Conservation (phyloP, 2,797 vertebrate species). For the Cynopterus sphinx region DNA sequence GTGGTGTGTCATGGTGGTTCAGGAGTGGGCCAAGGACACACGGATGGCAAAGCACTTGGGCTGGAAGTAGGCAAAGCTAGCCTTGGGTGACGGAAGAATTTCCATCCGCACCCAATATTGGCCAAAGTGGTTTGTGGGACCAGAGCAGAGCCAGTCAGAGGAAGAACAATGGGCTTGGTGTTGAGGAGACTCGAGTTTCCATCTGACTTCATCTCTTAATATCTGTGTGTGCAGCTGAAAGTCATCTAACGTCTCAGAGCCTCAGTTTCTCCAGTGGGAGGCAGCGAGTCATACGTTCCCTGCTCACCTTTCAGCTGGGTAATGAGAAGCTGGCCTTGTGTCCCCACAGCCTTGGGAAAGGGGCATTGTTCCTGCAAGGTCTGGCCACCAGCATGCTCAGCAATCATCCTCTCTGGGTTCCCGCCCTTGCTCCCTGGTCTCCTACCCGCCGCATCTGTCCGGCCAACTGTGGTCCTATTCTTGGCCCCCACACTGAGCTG, state of each 20-base stretch:
- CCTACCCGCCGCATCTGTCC: rapidly evolving
- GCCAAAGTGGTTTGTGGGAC: neutral
- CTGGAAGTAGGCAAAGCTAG: neutral
- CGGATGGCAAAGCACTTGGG: neutral
- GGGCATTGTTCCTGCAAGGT: neutral
- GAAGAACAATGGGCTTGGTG: neutral
- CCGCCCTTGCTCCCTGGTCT: rapidly evolving
- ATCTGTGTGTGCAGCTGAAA: neutral
- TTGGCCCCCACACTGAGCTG: neutral
- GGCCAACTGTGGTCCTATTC: rapidly evolving
- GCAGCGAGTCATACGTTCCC: neutral
- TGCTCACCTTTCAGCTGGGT: neutral
- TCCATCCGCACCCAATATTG: neutral
- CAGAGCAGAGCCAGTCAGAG: neutral
- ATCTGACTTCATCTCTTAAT: neutral
- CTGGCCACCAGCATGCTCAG: rapidly evolving
- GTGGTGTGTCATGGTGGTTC: neutral
- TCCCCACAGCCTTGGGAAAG: neutral
- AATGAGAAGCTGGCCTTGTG: neutral
- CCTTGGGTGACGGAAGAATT: neutral
- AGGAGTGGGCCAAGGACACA: rapidly evolving
- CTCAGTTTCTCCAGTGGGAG: neutral
- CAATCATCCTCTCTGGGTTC: rapidly evolving
- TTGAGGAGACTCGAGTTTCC: neutral
- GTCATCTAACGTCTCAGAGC: neutral